Evolutionary conservation across 2,797 vertebrate genomes (phyloP).

Genomic region (Gallirallus australis): DNA sequence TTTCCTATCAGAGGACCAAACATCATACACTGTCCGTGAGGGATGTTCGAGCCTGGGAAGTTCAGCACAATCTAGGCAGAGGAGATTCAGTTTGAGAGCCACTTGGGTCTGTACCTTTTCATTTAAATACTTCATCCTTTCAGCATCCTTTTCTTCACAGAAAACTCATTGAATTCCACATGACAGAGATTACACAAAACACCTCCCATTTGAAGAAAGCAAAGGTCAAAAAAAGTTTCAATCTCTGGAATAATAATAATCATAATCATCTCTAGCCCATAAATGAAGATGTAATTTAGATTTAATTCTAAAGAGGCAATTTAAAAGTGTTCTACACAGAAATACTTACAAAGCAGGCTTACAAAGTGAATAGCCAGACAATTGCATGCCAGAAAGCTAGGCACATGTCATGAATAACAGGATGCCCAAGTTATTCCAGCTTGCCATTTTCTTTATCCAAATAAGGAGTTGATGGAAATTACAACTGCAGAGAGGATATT

Average conservation of each 20-base stretch:
- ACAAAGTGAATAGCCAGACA: not conserved
- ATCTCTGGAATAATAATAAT: not conserved
- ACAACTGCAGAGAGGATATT: not conserved
- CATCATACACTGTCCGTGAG: not conserved
- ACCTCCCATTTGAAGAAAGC: not conserved
- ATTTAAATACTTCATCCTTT: not conserved
- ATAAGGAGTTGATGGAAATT: not conserved
- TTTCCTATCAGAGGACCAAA: not conserved
- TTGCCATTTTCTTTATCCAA: not conserved
- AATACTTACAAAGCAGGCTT: not conserved
- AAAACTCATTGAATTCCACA: not conserved
- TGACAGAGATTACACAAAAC: not conserved
- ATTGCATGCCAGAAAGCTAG: not conserved
- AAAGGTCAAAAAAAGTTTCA: slow-evolving; percentile 3
- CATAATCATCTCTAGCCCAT: not conserved
- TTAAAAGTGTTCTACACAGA: not conserved
- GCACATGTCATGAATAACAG: not conserved
- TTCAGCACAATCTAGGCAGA: not conserved
- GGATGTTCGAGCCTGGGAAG: not conserved
- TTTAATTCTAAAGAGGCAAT: slow-evolving; percentile 6
- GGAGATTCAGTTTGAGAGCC: not conserved
- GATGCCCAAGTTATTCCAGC: not conserved
- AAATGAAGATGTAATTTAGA: not conserved
- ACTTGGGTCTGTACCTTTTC: not conserved
- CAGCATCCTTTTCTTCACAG: not conserved